These are phyloP conservation scores for Eledone cirrhosa DNA, from an alignment of 2,888 invertebrate genomes.

Conservation along the genomic window DNA sequence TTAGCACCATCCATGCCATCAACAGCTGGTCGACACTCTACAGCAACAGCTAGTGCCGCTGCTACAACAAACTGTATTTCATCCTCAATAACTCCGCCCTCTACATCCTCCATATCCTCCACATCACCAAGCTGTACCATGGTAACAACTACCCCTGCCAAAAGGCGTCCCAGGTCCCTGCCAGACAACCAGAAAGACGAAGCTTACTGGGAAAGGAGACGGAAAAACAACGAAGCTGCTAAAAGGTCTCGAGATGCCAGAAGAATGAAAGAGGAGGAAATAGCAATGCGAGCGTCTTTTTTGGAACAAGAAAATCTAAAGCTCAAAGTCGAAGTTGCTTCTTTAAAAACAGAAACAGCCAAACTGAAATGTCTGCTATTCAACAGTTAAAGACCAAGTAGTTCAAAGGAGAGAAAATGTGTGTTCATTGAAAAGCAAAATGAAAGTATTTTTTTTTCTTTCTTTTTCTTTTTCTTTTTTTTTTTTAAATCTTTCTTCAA, in stretches of 20 bases:
- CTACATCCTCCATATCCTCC: constrained; percentile 30
- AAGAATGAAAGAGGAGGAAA: constrained; percentile 88
- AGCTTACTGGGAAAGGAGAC: constrained; percentile 85
- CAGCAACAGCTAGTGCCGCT: constrained; percentile 26
- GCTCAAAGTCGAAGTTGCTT: constrained; percentile 76
- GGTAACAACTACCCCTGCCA: constrained; percentile 31
- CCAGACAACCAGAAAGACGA: constrained; percentile 75
- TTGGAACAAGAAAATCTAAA: constrained; percentile 88
- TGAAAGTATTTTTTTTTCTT: too few species aligned
- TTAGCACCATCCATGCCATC: constrained; percentile 36
- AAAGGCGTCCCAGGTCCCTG: constrained; percentile 48
- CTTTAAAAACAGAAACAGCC: constrained; percentile 74
- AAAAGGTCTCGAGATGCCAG: constrained; percentile 91
- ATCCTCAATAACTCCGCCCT: constrained; percentile 23
- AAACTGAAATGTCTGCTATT: constrained; percentile 71
- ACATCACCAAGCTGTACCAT: constrained; percentile 29
- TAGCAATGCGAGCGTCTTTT: constrained; percentile 86
- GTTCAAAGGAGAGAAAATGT: not conserved
- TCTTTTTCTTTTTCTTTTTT: too few species aligned
- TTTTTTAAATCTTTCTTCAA: too few species aligned
- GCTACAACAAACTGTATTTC: constrained; percentile 29
- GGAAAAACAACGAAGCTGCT: constrained; percentile 94
- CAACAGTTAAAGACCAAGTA: constrained; percentile 41
- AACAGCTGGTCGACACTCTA: constrained; percentile 27
- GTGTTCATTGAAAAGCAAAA: too few species aligned